Base-by-base conservation (phyloP, 2,888 invertebrate species). In the Herminia tarsipennalis region DNA sequence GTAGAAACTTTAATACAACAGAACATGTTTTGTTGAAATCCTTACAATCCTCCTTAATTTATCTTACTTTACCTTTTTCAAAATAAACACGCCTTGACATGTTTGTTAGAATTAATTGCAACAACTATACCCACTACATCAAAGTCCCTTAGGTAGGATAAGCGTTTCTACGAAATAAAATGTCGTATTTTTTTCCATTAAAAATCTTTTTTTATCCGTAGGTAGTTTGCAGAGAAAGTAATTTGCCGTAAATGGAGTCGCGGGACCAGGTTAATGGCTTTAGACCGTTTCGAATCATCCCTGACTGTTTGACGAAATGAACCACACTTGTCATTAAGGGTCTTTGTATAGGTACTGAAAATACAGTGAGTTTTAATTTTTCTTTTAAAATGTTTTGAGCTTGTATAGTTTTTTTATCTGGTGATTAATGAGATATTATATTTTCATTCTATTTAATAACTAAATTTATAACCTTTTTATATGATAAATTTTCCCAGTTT, bases 161-260 rank as follows among this genome's bases (percentile, higher is more conserved):
- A 40, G 14, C 14, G 27, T 4, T 34, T 62, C 39, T 39, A 32
- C 22, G 27, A 17, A 40, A 45, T 41, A 48, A 62, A 66, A 67
- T 17, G 32, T 36, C 46, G 51, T 51, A 47, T 63, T 57, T 66
- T 69, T 65, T 62, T 67, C 48, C 61, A 57, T 66, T 66, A 66
- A 62, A 72, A 61, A 67, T 54, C 49, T 62, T 52, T 49, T 46
- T 56, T 56, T 52, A 58, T 56, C 36, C 55, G 55, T 71, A 74
- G 70, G 55, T 71, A 74, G 70, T 74, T 71, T 64, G 62, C 54
- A 64, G 66, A 62, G 70, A 73, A 75, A 68, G 73, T 72, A 70
- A 76, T 78, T 76, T 73, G 57, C 65, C 45, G 70, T 68, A 73
- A 81, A 78, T 75, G 70, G 68, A 67, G 56, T 59, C 47, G 30